Conservation (phyloP, 2,888 invertebrate genomes). For the Thysanoteuthis rhombus region DNA sequence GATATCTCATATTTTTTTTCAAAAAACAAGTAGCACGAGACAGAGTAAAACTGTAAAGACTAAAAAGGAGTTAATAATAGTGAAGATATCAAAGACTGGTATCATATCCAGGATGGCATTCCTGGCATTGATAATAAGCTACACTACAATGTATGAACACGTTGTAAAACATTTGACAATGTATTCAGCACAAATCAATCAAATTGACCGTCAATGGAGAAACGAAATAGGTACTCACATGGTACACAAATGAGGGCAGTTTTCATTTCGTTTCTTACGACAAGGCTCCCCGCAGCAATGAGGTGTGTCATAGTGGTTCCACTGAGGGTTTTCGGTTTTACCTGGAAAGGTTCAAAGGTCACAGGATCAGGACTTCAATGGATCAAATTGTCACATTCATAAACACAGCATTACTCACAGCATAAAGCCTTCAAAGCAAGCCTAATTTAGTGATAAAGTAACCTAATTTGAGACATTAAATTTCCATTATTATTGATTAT, state of each 20-base stretch:
- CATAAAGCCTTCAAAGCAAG: conserved; percentile 59
- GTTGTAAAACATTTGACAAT: no score
- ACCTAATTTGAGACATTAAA: no score
- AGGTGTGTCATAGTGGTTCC: conserved; percentile 81
- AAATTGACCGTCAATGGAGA: background rate
- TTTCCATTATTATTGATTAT: no score
- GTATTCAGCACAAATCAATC: background rate
- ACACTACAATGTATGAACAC: no score
- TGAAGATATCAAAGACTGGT: no score
- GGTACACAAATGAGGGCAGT: conserved; percentile 75
- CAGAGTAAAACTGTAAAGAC: no score
- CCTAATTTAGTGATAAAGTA: no score
- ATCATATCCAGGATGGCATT: no score
- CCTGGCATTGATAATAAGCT: no score
- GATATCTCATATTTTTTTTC: no score
- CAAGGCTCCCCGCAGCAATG: conserved; percentile 94
- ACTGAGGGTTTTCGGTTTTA: conserved; percentile 66
- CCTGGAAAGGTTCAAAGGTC: conserved; percentile 44
- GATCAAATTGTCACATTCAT: background rate
- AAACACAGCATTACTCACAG: background rate
- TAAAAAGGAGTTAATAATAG: no score
- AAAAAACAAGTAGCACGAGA: no score
- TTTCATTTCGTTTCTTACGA: conserved; percentile 70
- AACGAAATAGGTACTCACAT: conserved; percentile 68
- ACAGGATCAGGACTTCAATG: background rate